These are phyloP conservation scores for Phyllotis vaccarum DNA, from an alignment of 2,797 vertebrate genomes.

Conservation along the genomic window DNA sequence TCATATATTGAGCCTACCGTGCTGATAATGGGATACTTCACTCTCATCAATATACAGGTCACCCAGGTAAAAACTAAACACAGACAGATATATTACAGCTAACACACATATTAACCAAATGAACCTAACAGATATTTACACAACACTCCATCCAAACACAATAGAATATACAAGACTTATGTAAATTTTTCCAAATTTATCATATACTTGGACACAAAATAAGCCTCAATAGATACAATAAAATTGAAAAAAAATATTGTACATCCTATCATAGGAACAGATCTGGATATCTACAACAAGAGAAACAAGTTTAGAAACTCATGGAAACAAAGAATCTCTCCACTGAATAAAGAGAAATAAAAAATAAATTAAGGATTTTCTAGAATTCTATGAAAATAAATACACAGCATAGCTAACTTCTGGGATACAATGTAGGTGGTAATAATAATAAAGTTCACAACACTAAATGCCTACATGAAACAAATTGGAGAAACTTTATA, in stretches of 20 bases:
- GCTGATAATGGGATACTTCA: background rate
- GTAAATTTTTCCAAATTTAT: background rate
- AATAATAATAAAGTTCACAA: background rate
- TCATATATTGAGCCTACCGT: background rate
- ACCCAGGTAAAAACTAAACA: background rate
- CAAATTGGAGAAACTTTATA: background rate
- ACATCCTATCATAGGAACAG: background rate
- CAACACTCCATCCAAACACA: background rate
- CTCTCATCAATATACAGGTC: background rate
- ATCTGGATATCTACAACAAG: background rate
- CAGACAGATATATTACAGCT: background rate
- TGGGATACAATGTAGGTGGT: background rate
- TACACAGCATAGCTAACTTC: background rate
- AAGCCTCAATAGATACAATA: background rate
- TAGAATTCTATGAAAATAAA: background rate
- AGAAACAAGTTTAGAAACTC: background rate
- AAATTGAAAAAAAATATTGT: background rate
- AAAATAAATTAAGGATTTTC: background rate
- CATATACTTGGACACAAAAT: background rate
- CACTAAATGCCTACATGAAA: background rate
- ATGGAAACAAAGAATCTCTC: background rate
- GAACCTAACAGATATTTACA: background rate
- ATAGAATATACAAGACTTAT: background rate
- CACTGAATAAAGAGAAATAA: background rate
- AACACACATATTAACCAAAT: background rate